Evolutionary conservation across 2,113 vertebrate species (phyloP).

Genomic region (Cyanoderma ruficeps): DNA sequence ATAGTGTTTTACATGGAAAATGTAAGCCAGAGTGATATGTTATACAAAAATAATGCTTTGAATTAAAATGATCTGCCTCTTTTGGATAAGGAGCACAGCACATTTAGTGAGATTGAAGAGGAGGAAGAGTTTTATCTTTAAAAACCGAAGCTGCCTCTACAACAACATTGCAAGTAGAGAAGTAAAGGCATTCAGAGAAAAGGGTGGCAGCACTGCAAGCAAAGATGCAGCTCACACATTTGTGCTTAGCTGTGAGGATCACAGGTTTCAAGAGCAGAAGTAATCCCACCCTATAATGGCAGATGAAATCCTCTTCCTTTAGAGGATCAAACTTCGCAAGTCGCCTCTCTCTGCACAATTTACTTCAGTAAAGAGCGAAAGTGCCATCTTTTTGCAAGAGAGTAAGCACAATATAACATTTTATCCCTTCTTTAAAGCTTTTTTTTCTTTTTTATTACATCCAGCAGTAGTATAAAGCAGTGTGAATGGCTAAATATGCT

Average conservation of each 20-base stretch:
- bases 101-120: background rate
- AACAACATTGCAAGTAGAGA: background rate
- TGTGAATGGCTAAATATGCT: background rate
- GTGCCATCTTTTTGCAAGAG: background rate
- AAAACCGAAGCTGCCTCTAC: background rate
- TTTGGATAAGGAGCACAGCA: background rate
- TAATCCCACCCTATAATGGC: background rate
- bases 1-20: background rate
- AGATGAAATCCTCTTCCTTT: background rate
- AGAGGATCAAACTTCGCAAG: background rate
- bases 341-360: background rate
- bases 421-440: background rate
- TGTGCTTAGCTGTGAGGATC: background rate
- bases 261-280: background rate
- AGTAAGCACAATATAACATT: background rate
- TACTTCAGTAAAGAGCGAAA: background rate
- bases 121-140: background rate
- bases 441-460: background rate
- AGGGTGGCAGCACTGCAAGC: background rate
- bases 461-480: background rate
- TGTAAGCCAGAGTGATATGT: background rate
- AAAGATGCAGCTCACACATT: background rate
- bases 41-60: background rate
- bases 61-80: background rate
- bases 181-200: background rate